Conservation (phyloP, 2,797 vertebrate genomes). For the Liasis olivaceus region DNA sequence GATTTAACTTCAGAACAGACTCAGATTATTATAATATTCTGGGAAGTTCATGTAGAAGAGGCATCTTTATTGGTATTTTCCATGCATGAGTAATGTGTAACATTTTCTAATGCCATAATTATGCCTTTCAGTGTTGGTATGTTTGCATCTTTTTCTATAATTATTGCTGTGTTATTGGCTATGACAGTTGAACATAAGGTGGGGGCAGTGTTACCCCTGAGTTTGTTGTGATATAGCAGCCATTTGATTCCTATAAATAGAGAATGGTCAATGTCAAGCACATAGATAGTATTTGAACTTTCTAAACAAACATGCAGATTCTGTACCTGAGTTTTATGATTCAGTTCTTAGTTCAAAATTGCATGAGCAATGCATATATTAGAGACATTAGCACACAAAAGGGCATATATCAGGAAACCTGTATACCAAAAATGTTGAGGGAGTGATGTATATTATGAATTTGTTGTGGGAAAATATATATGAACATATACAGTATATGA, state of each 20-base stretch:
- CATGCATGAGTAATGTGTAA: background rate
- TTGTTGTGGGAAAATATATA: background rate
- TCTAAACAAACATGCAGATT: background rate
- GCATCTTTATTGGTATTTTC: background rate
- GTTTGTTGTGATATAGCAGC: background rate
- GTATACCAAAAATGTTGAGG: background rate
- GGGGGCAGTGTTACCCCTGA: background rate
- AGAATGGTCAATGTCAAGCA: background rate
- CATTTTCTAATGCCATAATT: background rate
- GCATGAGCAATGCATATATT: background rate
- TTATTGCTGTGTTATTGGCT: background rate
- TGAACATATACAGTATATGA: background rate
- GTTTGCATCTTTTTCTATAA: background rate
- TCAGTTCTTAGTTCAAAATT: background rate
- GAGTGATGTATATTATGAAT: background rate
- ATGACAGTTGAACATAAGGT: background rate
- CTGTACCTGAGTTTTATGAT: background rate
- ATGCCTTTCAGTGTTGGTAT: background rate
- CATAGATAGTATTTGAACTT: background rate
- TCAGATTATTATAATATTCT: background rate
- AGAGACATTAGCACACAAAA: background rate
- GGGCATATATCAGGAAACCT: background rate
- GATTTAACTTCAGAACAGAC: background rate
- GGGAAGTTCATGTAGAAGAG: background rate
- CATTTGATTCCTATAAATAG: background rate